Evolutionary conservation across 2,113 vertebrate species (phyloP).

Genomic region (Brienomyrus longianalis): DNA sequence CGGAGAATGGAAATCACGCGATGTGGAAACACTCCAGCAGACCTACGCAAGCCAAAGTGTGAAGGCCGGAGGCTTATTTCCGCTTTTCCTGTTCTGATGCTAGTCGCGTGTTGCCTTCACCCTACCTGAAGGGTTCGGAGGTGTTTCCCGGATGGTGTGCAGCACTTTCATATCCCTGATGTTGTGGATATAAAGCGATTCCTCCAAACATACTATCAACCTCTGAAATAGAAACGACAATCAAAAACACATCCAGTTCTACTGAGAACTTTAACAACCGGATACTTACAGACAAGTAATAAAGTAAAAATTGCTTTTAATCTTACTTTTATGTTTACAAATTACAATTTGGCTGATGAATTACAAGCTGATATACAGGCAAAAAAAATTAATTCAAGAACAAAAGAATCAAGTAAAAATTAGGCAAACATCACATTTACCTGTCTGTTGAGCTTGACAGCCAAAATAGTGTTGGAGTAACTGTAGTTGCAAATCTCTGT

Average conservation of each 20-base stretch:
- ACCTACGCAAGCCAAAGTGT: not conserved
- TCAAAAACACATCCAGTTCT: not conserved
- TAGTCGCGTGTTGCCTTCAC: not conserved
- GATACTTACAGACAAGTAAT: not conserved
- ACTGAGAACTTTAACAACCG: not conserved
- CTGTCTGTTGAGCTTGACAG: slow-evolving; percentile 86
- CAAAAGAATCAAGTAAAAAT: not conserved
- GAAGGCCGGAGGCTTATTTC: not conserved
- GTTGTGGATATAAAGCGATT: slow-evolving; percentile 84
- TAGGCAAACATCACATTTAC: slow-evolving; percentile 44
- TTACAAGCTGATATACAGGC: not conserved
- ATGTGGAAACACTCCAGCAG: not conserved
- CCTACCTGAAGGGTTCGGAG: slow-evolving; percentile 77
- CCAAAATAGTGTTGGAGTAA: slow-evolving; percentile 80
- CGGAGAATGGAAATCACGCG: not conserved
- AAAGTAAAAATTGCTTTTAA: not conserved
- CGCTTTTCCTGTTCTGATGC: not conserved
- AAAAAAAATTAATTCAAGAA: not conserved
- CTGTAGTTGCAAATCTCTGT: slow-evolving; percentile 96
- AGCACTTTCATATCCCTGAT: slow-evolving; percentile 90
- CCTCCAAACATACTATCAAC: slow-evolving; percentile 82
- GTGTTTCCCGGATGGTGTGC: slow-evolving; percentile 81
- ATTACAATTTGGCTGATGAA: not conserved
- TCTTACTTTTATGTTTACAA: not conserved
- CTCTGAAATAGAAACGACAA: slow-evolving; percentile 51